Evolutionary conservation across 2,797 vertebrate genomes (phyloP).

Genomic region (Limosa lapponica): DNA sequence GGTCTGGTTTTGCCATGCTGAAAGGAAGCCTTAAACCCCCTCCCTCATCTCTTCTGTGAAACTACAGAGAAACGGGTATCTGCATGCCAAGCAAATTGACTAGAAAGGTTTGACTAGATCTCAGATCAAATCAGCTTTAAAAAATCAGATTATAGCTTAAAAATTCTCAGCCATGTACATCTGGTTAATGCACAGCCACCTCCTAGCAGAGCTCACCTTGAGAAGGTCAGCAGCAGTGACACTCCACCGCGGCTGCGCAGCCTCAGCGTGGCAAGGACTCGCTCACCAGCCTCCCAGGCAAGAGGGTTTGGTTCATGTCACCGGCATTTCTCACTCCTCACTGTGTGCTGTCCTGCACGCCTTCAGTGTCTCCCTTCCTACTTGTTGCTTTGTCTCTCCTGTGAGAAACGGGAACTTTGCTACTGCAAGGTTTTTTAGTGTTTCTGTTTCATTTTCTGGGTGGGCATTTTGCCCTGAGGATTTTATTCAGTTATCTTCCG

Average conservation of each 20-base stretch:
- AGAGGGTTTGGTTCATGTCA: not conserved
- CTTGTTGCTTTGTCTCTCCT: not conserved
- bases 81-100: not conserved
- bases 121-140: constrained; percentile 1
- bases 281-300: not conserved
- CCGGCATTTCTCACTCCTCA: not conserved
- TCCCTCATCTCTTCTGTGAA: rapidly evolving
- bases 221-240: not conserved
- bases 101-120: not conserved
- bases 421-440: not conserved
- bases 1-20: not conserved
- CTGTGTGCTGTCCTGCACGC: rapidly evolving
- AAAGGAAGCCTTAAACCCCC: not conserved
- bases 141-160: constrained; percentile 7
- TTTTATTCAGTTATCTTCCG: not conserved
- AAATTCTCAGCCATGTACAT: not conserved
- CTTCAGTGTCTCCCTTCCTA: not conserved
- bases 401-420: not conserved
- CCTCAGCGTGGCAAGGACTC: not conserved
- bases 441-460: rapidly evolving
- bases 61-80: not conserved
- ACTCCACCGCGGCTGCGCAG: rapidly evolving
- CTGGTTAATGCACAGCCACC: not conserved
- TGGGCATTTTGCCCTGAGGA: not conserved
- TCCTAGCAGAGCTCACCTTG: not conserved